Conservation (phyloP, 2,888 invertebrate species). For the Drosophila percnosoma region DNA sequence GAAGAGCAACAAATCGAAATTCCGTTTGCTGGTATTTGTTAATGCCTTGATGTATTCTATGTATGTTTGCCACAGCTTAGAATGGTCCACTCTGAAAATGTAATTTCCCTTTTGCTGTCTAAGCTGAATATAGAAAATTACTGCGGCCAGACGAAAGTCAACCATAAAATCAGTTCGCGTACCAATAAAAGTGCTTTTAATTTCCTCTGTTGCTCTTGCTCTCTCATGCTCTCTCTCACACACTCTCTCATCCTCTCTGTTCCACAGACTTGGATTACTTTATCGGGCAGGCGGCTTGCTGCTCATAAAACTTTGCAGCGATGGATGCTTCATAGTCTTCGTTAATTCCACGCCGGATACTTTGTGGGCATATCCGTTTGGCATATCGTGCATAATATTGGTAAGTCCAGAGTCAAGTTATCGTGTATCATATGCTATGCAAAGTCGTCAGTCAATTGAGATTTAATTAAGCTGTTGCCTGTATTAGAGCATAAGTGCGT, state of each 20-base stretch:
- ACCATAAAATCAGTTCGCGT: conserved; percentile 33
- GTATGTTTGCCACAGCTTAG: conserved; percentile 11
- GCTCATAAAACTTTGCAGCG: conserved; percentile 87
- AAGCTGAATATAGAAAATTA: conserved; percentile 37
- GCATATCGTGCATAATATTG: conserved; percentile 86
- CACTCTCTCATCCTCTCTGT: not conserved
- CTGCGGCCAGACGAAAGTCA: conserved; percentile 37
- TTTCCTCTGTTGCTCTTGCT: conserved; percentile 39
- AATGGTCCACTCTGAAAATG: conserved; percentile 21
- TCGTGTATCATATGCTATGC: not conserved
- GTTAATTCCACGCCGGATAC: conserved; percentile 87
- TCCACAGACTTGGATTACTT: conserved; percentile 87
- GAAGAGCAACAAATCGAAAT: conserved; percentile 9
- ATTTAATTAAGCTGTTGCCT: conserved; percentile 33
- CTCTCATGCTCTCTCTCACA: not conserved
- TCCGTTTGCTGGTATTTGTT: conserved; percentile 12
- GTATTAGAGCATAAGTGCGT: conserved; percentile 3
- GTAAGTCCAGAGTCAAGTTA: conserved; percentile 85
- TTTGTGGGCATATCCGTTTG: conserved; percentile 87
- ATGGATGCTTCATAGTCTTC: conserved; percentile 88
- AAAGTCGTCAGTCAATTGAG: conserved; percentile 17
- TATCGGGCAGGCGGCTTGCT: conserved; percentile 88
- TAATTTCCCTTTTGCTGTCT: conserved; percentile 58
- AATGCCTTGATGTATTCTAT: conserved; percentile 2
- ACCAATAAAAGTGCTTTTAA: conserved; percentile 40